Base-by-base conservation (phyloP, 2,113 vertebrate genomes). In the Platichthys flesus region DNA sequence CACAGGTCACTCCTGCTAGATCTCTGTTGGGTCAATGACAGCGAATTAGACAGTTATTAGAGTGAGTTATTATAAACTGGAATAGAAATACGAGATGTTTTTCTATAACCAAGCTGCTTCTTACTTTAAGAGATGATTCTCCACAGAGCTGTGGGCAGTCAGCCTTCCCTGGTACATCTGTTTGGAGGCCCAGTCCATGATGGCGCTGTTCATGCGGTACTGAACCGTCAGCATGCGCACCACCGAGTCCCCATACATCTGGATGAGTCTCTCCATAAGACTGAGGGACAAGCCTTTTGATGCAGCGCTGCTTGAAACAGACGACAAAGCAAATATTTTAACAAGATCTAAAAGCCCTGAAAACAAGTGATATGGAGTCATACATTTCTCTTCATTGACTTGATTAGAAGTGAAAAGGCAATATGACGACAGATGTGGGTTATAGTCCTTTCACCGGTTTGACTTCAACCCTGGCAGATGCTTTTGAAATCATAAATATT, bases 151-250 rank as follows among this genome's bases (percentile, higher is more conserved):
- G 93, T 99, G 97, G 0, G 98, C 96, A 0, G 76, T 84, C 61
- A 99, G 95, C 74, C 54, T 93, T 6, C 96, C 96, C 0, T 83
- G 55, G 76, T 99, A 99, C 94, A 99, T 94, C 90, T 97, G 94
- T 5, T 88, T 71, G 2, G 97, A 99, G 3, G 97, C 96, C 98
- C 98, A 99, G 0, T 82, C 84, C 95, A 96, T 97, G 91, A 99
- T 98, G 89, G 88, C 76, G 20, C 66, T 84, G 89, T 99, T 95
- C 98, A 99, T 99, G 20, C 98, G 97, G 92, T 99, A 99, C 92
- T 99, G 98, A 75, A 96, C 92, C 0, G 93, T 96, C 70, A 99
- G 94, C 94, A 96, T 97, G 24, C 91, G 94, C 81, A 98, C 93
- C 1, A 86, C 89, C 0, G 20, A 63, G 18, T 91, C 82, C 0